Evolutionary conservation across 2,888 invertebrate genomes (phyloP).

Genomic region (Mechanitis messenoides): DNA sequence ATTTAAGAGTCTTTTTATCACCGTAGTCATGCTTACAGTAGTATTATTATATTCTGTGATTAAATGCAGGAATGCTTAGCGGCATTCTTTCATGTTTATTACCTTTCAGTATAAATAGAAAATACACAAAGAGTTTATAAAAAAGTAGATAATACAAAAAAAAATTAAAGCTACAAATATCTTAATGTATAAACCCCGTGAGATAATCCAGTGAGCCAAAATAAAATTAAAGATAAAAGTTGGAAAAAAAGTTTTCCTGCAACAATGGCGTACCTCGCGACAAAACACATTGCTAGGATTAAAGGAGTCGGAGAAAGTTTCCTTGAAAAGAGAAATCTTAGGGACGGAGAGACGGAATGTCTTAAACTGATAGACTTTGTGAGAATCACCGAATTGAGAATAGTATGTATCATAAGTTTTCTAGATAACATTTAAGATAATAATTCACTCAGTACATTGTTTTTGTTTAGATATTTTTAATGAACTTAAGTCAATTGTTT

Average conservation of each 20-base stretch:
- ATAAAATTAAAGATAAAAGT: slow-evolving; percentile 66
- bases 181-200: slow-evolving; percentile 34
- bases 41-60: no score
- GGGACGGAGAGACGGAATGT: slow-evolving; percentile 38
- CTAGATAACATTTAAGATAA: slow-evolving; percentile 6
- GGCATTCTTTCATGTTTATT: no score
- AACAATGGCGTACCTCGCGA: slow-evolving; percentile 63
- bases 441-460: not conserved
- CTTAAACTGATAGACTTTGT: slow-evolving; percentile 30
- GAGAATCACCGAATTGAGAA: slow-evolving; percentile 20
- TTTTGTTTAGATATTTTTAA: not conserved
- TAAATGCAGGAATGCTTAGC: no score
- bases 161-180: slow-evolving; percentile 33
- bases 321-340: slow-evolving; percentile 24
- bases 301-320: slow-evolving; percentile 50
- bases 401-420: slow-evolving; percentile 15
- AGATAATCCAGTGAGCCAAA: slow-evolving; percentile 53
- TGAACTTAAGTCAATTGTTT: not conserved
- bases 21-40: slow-evolving; percentile 20
- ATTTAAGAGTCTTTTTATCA: slow-evolving; percentile 26
- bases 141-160: not conserved
- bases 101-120: no score
- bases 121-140: no score
- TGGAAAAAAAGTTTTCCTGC: slow-evolving; percentile 53
- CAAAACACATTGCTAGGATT: slow-evolving; percentile 71